Evolutionary conservation across 2,113 vertebrate species (phyloP).

Genomic region (Ochotona curzoniae): DNA sequence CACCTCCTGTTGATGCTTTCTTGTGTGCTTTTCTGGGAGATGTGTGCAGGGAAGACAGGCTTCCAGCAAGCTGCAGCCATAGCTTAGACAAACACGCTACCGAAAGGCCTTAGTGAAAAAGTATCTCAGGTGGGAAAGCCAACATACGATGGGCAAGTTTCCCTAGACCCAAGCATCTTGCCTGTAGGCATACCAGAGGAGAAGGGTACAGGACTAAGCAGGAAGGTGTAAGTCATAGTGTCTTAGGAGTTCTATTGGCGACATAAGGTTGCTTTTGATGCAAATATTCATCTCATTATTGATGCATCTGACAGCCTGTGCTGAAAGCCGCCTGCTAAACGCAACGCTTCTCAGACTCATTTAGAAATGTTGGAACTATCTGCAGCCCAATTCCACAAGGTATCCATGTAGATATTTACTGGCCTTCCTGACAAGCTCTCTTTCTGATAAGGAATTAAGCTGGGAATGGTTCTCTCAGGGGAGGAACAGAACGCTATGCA

Average conservation of each 20-base stretch:
- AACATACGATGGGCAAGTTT: not conserved
- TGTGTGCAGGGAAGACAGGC: not conserved
- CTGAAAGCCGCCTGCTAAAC: not conserved
- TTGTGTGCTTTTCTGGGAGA: conserved; percentile 52
- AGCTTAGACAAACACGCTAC: conserved; percentile 17
- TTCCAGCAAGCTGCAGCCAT: not conserved
- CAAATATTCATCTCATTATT: not conserved
- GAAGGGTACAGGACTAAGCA: not conserved
- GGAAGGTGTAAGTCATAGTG: not conserved
- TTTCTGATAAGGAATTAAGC: conserved; percentile 34
- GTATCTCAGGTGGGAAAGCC: not conserved
- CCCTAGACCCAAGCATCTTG: not conserved
- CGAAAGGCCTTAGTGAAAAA: conserved; percentile 10
- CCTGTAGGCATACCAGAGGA: not conserved
- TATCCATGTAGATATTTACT: not conserved
- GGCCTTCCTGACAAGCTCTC: not conserved
- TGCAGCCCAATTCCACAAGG: not conserved
- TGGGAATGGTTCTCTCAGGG: not conserved
- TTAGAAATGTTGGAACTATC: conserved; percentile 7
- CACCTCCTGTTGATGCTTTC: conserved; percentile 1
- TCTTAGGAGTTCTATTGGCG: not conserved
- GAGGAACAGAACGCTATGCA: not conserved
- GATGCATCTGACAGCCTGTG: not conserved
- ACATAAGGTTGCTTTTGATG: not conserved
- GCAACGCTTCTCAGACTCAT: not conserved